phyloP scores from a whole-genome alignment of 2,113 vertebrate species.

The Pedetes capensis region DNA sequence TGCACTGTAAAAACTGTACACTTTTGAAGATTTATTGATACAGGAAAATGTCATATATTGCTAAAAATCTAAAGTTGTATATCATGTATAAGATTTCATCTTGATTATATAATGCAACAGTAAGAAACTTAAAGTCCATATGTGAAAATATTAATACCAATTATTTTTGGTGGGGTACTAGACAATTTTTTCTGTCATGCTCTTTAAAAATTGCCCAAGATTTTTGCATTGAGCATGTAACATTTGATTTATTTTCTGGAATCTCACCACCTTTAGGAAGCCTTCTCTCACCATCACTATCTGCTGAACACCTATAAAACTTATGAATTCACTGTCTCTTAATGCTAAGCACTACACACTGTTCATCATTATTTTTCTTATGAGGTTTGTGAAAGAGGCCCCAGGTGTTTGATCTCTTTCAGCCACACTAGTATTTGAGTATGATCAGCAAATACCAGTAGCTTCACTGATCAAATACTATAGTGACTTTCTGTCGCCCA shows the following conservation, averaged over 20 bases:
- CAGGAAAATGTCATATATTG: conserved; percentile 20
- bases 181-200: neutral
- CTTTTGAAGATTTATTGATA: conserved; percentile 32
- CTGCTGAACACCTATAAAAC: neutral
- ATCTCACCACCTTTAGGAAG: neutral
- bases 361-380: neutral
- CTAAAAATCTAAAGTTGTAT: conserved; percentile 2
- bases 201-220: neutral
- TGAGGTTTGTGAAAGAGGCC: neutral
- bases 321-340: neutral
- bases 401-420: neutral
- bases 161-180: neutral
- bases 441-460: neutral
- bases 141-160: neutral
- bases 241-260: neutral
- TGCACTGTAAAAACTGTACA: neutral
- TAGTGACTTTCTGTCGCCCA: too few species aligned
- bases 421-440: neutral
- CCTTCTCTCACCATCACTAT: neutral
- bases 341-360: neutral
- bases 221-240: neutral
- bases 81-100: neutral
- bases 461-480: neutral
- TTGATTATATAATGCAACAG: neutral
- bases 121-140: neutral